Conservation (phyloP, 2,888 invertebrate genomes). For the Brenthis daphne region DNA sequence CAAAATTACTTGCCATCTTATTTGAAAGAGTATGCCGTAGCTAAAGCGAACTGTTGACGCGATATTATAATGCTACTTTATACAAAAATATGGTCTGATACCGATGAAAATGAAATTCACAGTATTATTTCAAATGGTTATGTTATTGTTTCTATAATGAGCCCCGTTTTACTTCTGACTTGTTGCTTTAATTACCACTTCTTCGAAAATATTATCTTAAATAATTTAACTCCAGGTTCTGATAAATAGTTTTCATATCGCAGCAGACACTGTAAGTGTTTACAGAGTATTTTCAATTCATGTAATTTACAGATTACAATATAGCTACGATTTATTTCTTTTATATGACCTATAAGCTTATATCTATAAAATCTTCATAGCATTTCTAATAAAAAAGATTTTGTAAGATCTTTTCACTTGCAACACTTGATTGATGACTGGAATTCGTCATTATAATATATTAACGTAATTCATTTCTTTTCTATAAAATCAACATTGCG, state of each 20-base stretch:
- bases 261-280: not conserved
- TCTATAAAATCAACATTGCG: conserved; percentile 41
- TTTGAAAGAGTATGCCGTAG: conserved; percentile 68
- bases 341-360: too few relatives aligned
- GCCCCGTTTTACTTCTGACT: conserved; percentile 37
- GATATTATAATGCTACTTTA: conserved; percentile 30
- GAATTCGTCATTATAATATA: conserved; percentile 64
- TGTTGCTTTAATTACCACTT: conserved; percentile 19
- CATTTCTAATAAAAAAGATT: not conserved
- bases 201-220: conserved; percentile 22
- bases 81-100: conserved; percentile 23
- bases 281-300: not conserved
- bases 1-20: conserved; percentile 78
- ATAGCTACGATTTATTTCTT: too few relatives aligned
- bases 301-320: too few relatives aligned
- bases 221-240: conserved; percentile 3
- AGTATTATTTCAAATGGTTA: conserved; percentile 34
- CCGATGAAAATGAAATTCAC: conserved; percentile 20
- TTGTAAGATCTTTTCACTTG: conserved; percentile 13
- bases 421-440: conserved; percentile 52
- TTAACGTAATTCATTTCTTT: conserved; percentile 43
- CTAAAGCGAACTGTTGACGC: conserved; percentile 39
- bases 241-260: conserved; percentile 14
- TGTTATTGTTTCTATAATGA: conserved; percentile 31
- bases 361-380: too few relatives aligned